Conservation (phyloP, 2,888 invertebrate species). For the Ormyrus thymus region DNA sequence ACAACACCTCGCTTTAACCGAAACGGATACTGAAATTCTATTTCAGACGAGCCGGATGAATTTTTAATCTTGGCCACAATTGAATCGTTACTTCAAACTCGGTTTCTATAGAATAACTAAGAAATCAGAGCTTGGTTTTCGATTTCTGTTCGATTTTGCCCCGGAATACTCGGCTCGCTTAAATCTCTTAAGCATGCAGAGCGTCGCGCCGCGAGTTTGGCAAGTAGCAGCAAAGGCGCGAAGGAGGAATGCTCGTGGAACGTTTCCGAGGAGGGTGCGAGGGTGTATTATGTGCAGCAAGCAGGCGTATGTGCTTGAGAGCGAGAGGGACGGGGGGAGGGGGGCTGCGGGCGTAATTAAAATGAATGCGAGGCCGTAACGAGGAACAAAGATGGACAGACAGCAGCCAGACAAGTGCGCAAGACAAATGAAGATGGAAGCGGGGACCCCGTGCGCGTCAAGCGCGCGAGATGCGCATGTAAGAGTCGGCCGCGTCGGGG, state of each 20-base stretch:
- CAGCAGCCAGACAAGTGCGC: conserved; percentile 12
- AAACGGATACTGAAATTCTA: too few species aligned
- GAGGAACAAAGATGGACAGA: conserved; percentile 32
- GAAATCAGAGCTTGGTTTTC: too few species aligned
- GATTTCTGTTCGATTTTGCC: too few species aligned
- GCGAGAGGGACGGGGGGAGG: neutral
- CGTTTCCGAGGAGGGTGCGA: neutral
- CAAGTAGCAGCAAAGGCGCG: conserved; percentile 39
- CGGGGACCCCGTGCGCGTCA: conserved; percentile 15
- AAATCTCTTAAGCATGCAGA: neutral
- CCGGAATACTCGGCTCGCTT: too few species aligned
- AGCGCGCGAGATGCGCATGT: neutral
- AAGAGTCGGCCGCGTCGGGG: neutral
- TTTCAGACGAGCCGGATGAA: too few species aligned
- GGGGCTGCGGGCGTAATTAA: conserved; percentile 37
- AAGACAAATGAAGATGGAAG: conserved; percentile 52
- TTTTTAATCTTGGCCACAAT: too few species aligned
- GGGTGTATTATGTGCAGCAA: conserved; percentile 17
- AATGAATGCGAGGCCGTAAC: conserved; percentile 47
- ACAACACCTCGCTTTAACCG: conserved; percentile 33
- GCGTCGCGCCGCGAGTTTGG: conserved; percentile 53
- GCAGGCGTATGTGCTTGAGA: neutral
- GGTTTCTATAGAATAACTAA: too few species aligned
- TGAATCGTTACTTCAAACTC: too few species aligned
- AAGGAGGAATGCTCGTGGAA: conserved; percentile 29